Evolutionary conservation across 2,797 vertebrate genomes (phyloP), one percentile per base, ranked within the genome.

Genomic region (Acrocephalus scirpaceus): DNA sequence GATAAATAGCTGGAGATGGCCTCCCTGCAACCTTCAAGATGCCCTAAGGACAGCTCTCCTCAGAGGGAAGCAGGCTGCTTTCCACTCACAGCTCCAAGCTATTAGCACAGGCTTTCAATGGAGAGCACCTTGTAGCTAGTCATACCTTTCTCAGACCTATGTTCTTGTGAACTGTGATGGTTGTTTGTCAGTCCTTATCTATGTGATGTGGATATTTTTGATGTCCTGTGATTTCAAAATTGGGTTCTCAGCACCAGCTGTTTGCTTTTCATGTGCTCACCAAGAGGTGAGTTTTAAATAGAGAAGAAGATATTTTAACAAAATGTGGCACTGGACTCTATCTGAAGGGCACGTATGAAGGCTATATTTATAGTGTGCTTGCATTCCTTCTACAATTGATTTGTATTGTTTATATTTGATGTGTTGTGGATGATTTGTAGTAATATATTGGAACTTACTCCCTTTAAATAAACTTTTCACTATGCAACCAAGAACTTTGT

Each of bases 401-500:
- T 97, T 95, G 84, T 93, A 86, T 96, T 92, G 96, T 97, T 98
- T 97, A 87, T 97, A 96, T 96, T 94, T 78, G 57, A 90, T 93
- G 87, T 97, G 58, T 94, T 91, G 94, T 97, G 92, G 73, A 83
- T 88, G 67, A 96, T 97, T 97, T 97, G 97, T 98, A 97, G 97
- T 73, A 96, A 81, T 96, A 86, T 97, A 96, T 96, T 58, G 25
- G 67, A 93, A 97, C 86, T 95, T 96, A 91, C 3, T 91, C 86
- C 67, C 78, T 96, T 97, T 96, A 96, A 98, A 98, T 98, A 98
- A 98, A 98, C 53, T 97, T 98, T 98, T 97, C 97, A 97, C 97
- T 97, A 96, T 98, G 97, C 96, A 98, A 93, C 87, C 60, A 84
- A 84, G 71, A 90, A 40, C 30, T 88, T 51, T 42, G 69, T 95